phyloP scores from a whole-genome alignment of 2,113 vertebrate genomes.

The Cyanoliseus patagonus region DNA sequence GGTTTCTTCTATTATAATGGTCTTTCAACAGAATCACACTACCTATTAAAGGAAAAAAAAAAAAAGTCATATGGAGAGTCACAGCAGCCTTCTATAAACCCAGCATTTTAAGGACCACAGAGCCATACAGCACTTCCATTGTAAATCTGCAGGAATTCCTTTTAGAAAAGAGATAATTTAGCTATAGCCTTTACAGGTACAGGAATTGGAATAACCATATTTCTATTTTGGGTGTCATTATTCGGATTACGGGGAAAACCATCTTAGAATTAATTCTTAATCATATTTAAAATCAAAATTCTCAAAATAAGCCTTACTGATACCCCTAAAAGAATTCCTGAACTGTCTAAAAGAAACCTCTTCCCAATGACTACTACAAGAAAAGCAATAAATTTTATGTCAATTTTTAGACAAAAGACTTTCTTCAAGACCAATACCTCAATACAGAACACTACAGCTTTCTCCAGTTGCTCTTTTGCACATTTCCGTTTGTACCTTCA shows the following conservation, averaged over 20 bases:
- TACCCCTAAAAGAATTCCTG: not conserved
- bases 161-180: not conserved
- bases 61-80: not conserved
- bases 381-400: not conserved
- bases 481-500: not conserved
- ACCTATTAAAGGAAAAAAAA: not conserved
- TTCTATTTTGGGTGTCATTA: not conserved
- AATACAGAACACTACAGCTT: not conserved
- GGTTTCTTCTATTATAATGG: not conserved
- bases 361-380: too few species aligned
- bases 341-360: not conserved
- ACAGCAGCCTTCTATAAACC: not conserved
- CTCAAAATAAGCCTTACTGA: not conserved
- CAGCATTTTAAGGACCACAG: not conserved
- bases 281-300: not conserved
- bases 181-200: not conserved
- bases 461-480: not conserved
- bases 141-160: not conserved
- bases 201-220: not conserved
- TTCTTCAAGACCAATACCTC: not conserved
- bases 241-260: not conserved
- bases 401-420: not conserved
- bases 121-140: not conserved
- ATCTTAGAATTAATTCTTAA: not conserved
- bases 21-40: not conserved